Base-by-base conservation (phyloP, 2,113 vertebrate species). In the Stigmatopora nigra region DNA sequence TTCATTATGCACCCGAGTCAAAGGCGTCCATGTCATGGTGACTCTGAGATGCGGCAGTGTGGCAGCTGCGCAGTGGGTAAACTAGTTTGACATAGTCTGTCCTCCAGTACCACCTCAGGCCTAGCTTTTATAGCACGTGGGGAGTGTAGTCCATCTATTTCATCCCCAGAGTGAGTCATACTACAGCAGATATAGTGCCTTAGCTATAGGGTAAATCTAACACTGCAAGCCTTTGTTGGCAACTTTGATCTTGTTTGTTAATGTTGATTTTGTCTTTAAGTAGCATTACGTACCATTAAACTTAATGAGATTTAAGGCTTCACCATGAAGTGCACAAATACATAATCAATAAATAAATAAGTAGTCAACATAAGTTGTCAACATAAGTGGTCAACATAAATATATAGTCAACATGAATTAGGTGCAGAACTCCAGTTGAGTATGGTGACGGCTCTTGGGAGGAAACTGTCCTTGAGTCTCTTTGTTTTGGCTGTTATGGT, bases 31-130 rank as follows among this genome's bases (percentile, higher is more conserved):
- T 48, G 48, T 25, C 48, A 16, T 49, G 36, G 20, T 25, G 36
- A 56, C 36, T 53, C 36, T 45, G 48, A 53, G 63, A 55, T 53
- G 63, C 52, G 17, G 47, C 35, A 64, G 35, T 38, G 31, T 64
- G 51, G 35, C 51, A 36, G n/a, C 35, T 20, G 36, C 49, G 17
- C 36, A 53, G 48, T 41, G 49, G 49, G 48, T 64, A 45, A 51
- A 60, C 35, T 10, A 20, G 47, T 71, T 31, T 61, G 48, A 52
- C 45, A 64, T 35, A 15, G 25, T 10, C 53, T 35, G 35, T 64
- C 45, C 55, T 59, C 35, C 44, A 36, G 46, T 61, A 47, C 62
- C 36, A 35, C 62, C 62, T 44, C 53, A 20, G 46, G 55, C 16
- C 19, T 31, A 65, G 41, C 56, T 11, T 64, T 31, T 22, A 35